Evolutionary conservation across 2,888 invertebrate species (phyloP), one percentile per base, ranked within the genome.

Genomic region (Erebia epiphron): DNA sequence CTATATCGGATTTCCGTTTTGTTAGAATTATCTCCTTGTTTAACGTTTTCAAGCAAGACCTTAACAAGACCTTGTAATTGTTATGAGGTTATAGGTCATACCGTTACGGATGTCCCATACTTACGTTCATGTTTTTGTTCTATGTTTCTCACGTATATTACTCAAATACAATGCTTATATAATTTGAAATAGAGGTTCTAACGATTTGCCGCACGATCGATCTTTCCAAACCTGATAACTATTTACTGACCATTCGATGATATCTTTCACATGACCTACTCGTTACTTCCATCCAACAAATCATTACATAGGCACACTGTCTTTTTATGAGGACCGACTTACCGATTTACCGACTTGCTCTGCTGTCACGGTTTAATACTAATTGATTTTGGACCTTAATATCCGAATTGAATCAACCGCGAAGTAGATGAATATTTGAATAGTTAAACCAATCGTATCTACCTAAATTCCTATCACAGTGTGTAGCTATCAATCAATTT

Each of bases 251-350:
- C 75, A 77, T 78, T 78, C 75, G 75, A 75, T 77, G 71, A 76
- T 74, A 69, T 76, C 76, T 78, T 86, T 86, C 85, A 81, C 85
- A 88, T 85, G 83, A 81, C 85, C 80, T 82, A 76, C 78, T 79
- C 72, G 77, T 76, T 79, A 78, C 73, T 70, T 74, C 71, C 75
- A 75, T 73, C 76, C 16, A 72, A 77, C 79, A 75, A 80, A 82
- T 83, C 80, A 82, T 74, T 21, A 21, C 21, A n/a, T n/a, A n/a
- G n/a, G n/a, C n/a, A n/a, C n/a, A n/a, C n/a, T n/a, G n/a, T n/a
- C n/a, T n/a, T n/a, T n/a, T n/a, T n/a, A n/a, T n/a, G n/a, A n/a
- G n/a, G n/a, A n/a, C n/a, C n/a, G n/a, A n/a, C n/a, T n/a, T n/a
- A n/a, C n/a, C n/a, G 21, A 21, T 21, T 21, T 21, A 21, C 21